Evolutionary conservation across 2,113 vertebrate genomes (phyloP).

Genomic region (Zapus hudsonius): DNA sequence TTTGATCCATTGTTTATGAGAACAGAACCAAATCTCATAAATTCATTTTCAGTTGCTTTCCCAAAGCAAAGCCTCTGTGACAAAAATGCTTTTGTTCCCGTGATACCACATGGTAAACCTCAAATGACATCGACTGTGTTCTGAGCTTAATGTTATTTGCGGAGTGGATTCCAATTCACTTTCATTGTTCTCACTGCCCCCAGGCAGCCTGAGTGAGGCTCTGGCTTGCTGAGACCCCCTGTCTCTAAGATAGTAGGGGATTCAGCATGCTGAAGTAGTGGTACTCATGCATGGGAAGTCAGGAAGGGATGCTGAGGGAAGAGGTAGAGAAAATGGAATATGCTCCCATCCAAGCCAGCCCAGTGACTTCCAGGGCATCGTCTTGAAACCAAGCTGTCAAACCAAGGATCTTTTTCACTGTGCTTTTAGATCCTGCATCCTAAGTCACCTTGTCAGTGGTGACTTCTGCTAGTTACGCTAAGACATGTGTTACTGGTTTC

Average conservation of each 20-base stretch:
- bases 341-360: no score
- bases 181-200: neutral
- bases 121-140: neutral
- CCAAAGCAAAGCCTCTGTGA: conserved; percentile 24
- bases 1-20: neutral
- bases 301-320: neutral
- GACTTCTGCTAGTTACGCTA: neutral
- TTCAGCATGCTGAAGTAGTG: neutral
- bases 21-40: neutral
- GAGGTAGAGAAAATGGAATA: neutral
- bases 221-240: neutral
- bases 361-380: no score
- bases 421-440: neutral
- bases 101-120: neutral
- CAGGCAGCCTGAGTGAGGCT: neutral
- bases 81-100: conserved; percentile 11
- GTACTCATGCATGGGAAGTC: neutral
- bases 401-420: neutral
- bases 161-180: neutral
- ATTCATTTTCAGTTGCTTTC: neutral
- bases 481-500: neutral
- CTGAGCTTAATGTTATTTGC: neutral
- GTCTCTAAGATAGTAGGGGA: neutral
- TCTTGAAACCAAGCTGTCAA: neutral
- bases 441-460: neutral